These are phyloP conservation scores for Penaeus vannamei DNA, from an alignment of 1,140 invertebrate species.

Conservation along the genomic window DNA sequence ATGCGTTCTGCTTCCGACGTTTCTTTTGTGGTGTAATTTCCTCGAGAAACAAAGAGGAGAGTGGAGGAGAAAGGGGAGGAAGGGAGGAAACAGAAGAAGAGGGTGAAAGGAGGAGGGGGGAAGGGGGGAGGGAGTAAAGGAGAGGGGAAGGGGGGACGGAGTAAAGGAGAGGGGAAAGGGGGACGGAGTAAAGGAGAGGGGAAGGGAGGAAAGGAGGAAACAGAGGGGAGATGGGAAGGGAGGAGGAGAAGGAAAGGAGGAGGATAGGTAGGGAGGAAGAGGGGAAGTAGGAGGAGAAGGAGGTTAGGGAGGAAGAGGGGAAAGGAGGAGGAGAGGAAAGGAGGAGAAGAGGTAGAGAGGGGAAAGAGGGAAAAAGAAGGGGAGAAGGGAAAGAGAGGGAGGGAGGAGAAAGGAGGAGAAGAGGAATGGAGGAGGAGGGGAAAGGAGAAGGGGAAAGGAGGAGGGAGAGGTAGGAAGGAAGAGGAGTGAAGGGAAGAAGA, in stretches of 20 bases:
- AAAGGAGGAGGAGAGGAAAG: too few species aligned
- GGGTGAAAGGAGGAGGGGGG: neutral
- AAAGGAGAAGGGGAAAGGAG: slow-evolving; percentile 6
- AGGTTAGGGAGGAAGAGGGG: neutral
- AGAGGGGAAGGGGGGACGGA: slow-evolving; percentile 1
- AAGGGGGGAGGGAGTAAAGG: slow-evolving; percentile 6
- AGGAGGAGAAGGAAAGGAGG: neutral
- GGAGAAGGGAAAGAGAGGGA: neutral
- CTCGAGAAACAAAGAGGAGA: neutral
- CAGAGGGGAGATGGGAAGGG: neutral
- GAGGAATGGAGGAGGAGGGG: neutral
- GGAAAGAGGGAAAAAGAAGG: neutral
- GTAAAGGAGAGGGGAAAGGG: neutral
- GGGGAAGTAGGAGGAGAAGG: neutral
- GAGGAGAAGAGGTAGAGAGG: neutral
- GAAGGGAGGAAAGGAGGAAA: neutral
- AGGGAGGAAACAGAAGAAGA: neutral
- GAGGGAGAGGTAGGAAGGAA: neutral
- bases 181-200: neutral
- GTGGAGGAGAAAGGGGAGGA: neutral
- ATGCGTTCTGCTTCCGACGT: neutral
- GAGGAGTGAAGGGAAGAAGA: neutral
- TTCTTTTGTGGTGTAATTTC: too few species aligned
- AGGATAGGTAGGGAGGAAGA: slow-evolving; percentile 8
- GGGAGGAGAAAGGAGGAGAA: neutral